These are phyloP conservation scores for Drosophila buzzatii DNA, from an alignment of 2,888 invertebrate genomes.

Conservation along the genomic window DNA sequence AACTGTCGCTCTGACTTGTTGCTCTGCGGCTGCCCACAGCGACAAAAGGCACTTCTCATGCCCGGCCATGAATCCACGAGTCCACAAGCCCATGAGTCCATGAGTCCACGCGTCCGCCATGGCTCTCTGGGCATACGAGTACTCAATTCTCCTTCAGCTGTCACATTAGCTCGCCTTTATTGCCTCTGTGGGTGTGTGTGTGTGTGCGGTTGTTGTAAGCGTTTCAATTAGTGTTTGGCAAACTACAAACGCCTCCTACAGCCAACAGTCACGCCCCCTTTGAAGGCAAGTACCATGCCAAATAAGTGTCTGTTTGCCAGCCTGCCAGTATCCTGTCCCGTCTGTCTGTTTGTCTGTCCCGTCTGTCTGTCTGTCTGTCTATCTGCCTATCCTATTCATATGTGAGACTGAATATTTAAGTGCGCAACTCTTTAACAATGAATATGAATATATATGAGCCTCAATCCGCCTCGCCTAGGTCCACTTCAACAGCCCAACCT, in stretches of 20 bases:
- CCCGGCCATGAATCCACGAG: slow-evolving; percentile 7
- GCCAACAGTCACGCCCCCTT: slow-evolving; percentile 39
- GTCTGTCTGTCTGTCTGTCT: background rate
- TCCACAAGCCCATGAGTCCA: slow-evolving; percentile 3
- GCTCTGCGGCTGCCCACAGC: slow-evolving; percentile 52
- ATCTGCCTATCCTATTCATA: background rate
- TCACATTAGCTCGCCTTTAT: slow-evolving; percentile 52
- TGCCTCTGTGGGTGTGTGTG: slow-evolving; percentile 13
- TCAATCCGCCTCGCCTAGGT: background rate
- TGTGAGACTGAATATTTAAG: slow-evolving; percentile 5
- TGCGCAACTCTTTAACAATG: slow-evolving; percentile 40
- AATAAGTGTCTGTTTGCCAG: slow-evolving; percentile 21
- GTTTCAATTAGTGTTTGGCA: slow-evolving; percentile 76
- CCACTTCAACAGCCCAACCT: slow-evolving; percentile 3
- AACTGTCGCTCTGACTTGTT: slow-evolving; percentile 75
- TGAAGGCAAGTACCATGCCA: slow-evolving; percentile 16
- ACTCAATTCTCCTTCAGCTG: slow-evolving; percentile 53
- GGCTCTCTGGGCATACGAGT: slow-evolving; percentile 22
- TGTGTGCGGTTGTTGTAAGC: slow-evolving; percentile 48
- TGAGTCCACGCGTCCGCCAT: background rate
- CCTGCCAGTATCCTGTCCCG: slow-evolving; percentile 5
- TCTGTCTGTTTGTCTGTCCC: background rate
- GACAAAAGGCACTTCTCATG: slow-evolving; percentile 19
- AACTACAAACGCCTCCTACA: slow-evolving; percentile 42
- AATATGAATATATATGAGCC: slow-evolving; percentile 57